phyloP scores from a whole-genome alignment of 2,113 vertebrate species.

The Pithys albifrons region DNA sequence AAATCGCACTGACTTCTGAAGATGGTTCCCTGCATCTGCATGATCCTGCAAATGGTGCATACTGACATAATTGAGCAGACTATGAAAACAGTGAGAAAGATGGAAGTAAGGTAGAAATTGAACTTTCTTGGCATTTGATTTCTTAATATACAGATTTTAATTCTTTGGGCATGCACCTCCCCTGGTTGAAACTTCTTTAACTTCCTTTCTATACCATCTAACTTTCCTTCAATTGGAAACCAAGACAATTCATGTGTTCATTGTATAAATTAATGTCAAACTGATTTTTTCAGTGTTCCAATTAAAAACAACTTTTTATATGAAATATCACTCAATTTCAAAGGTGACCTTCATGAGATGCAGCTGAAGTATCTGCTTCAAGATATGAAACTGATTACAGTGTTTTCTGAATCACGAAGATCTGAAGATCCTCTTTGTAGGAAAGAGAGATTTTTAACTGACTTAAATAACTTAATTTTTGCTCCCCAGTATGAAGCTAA shows the following conservation, averaged over 20 bases:
- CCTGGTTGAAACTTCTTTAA: not conserved
- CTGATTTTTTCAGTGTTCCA: not conserved
- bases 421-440: not conserved
- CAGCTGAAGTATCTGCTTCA: not conserved
- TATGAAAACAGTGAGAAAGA: not conserved
- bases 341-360: not conserved
- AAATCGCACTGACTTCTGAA: not conserved
- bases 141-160: not conserved
- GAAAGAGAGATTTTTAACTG: not conserved
- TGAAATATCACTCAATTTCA: not conserved
- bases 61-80: not conserved
- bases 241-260: not conserved
- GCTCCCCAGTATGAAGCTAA: not conserved
- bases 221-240: not conserved
- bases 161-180: fast-evolving
- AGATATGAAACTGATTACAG: not conserved
- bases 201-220: not conserved
- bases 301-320: not conserved
- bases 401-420: not conserved
- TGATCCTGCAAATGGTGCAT: not conserved
- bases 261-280: not conserved
- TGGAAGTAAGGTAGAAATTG: not conserved
- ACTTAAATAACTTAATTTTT: not conserved
- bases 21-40: not conserved
- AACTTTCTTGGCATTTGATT: not conserved